Base-by-base conservation (phyloP, 2,113 vertebrate species). In the Epinephelus cyanopodus region DNA sequence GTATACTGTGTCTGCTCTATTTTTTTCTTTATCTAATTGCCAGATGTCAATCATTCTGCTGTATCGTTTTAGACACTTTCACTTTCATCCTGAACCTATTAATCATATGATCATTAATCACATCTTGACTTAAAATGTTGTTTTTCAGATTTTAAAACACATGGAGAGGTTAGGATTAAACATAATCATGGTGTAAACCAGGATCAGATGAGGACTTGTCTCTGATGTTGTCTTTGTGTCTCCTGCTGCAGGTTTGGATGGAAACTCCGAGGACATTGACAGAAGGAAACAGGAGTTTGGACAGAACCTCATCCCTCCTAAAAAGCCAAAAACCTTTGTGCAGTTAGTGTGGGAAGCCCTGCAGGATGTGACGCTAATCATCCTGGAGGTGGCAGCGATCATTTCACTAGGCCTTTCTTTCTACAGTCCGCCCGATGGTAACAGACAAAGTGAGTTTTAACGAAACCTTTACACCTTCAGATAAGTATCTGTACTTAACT, bases 261-360 rank as follows among this genome's bases (percentile, higher is more conserved):
- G 97, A 94, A 96, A 96, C 68, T 91, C 93, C 61, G 96, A 97
- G 85, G 98, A 99, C 94, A 96, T 99, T 92, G 92, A 96, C 83
- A 96, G 96, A 94, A 96, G 98, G 93, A 96, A 96, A 96, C 92
- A 96, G 94, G 96, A 95, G 90, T 99, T 98, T 95, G 98, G 98
- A 92, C 96, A 95, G 93, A 99, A 99, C 91, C 91, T 96, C 94
- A 99, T 99, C 95, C 98, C 98, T 96, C 98, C 98, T 79, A 99
- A 99, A 96, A 99, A 98, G 97, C 96, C 98, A 96, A 99, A 99
- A 97, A 99, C 98, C 87, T 99, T 99, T 96, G 94, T 99, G 94
- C 97, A 98, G 76, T 97, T 99, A 97, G 98, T 99, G 91, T 99
- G 98, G 97, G 98, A 99, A 96, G 97, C 98, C 92, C 96, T 99